Base-by-base conservation (phyloP, 37 sponge, comb jelly and placozoan genomes). In the Trichoplax adhaerens region DNA sequence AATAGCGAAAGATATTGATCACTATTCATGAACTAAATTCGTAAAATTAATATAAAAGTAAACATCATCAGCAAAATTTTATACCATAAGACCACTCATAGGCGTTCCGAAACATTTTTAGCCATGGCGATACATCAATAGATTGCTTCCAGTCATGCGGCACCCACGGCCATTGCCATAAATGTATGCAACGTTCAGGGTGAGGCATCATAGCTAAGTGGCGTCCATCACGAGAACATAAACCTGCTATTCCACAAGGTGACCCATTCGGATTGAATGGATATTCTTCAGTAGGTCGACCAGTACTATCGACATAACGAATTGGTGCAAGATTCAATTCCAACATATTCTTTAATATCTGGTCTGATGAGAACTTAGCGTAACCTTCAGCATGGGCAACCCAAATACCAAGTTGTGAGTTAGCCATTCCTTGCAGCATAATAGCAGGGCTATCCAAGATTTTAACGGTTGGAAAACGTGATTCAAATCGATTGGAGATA, bases 231-330 rank as follows among this genome's bases (percentile, higher is more conserved):
- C n/a, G 6, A 12, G 72, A 71, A n/a, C 72, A 71, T 63, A 71
- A 62, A 6, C 64, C 61, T 46, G 64, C 61, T 5, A 71, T 71
- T 8, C 64, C 72, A 10, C 57, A 57, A 29, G 72, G 72, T 7
- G 72, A 71, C 5, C 72, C 72, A n/a, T 71, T 71, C 72, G 72
- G 72, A 71, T 71, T 71, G 46, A 71, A 50, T 64, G 72, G 72
- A 50, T 71, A 71, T 5, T 7, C 7, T 63, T 29, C 5, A 47
- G 72, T 71, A 50, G 58, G 60, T 5, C 63, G 5, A 50, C 6
- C 61, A 51, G 6, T n/a, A 63, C 63, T 63, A 50, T 71, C 61
- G 64, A 71, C 72, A 63, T 51, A 71, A 47, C 6, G 46, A 55
- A 71, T 10, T 5, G 72, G 72, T 7, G 29, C 72, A 7, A 62